A percentile compares a stretch with the other conserved stretches of the same genome.
phyloP scores from a whole-genome alignment of 2,113 vertebrate species.

The Vulpes ferrilata region DNA sequence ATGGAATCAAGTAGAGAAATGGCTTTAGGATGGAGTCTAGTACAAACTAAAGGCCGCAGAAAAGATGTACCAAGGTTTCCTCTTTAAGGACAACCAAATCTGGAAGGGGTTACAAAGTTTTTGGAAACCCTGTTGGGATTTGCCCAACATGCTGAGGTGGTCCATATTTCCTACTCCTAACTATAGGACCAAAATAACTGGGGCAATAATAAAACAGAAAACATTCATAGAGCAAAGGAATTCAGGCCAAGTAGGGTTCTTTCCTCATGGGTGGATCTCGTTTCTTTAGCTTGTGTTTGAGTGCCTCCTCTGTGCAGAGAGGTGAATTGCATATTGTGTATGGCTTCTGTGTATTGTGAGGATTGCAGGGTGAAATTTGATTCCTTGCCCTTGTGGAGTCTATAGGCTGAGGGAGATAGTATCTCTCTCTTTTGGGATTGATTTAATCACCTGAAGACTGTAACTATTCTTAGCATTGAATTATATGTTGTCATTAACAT shows the following conservation, averaged over 20 bases:
- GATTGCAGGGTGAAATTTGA: constrained; percentile 28
- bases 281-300: constrained; percentile 13
- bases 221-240: neutral
- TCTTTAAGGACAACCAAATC: neutral
- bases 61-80: constrained; percentile 23
- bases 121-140: constrained; percentile 22
- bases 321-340: neutral
- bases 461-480: constrained; percentile 27
- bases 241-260: neutral
- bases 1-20: constrained; percentile 38
- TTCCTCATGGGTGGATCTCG: neutral
- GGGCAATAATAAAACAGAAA: constrained; percentile 10
- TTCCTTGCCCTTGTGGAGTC: neutral
- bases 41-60: neutral
- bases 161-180: neutral
- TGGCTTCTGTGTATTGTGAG: constrained; percentile 26
- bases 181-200: neutral
- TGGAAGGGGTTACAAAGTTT: constrained; percentile 45
- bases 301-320: neutral
- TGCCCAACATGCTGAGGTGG: neutral
- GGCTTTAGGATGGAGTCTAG: constrained; percentile 43
- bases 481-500: neutral
- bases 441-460: neutral
- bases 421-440: constrained; percentile 14
- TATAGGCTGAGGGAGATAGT: neutral